A percentile compares a stretch with the other conserved stretches of the same genome.
Conservation (phyloP, 1,140 invertebrate species). For the Brachionus paranguensis region DNA sequence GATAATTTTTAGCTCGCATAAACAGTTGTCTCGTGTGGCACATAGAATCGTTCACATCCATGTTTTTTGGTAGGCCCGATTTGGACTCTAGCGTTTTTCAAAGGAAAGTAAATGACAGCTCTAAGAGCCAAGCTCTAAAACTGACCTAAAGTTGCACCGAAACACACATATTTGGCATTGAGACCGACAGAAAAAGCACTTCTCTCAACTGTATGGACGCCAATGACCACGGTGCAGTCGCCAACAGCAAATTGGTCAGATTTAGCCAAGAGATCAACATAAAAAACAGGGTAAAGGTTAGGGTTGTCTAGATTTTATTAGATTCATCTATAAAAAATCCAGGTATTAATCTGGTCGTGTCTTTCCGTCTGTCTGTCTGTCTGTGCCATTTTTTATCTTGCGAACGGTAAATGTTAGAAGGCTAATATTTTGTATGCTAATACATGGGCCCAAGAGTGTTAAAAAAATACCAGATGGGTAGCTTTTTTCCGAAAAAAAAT, state of each 20-base stretch:
- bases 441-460: too few relatives aligned
- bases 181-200: background rate
- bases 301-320: too few relatives aligned
- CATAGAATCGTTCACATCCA: background rate
- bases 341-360: too few relatives aligned
- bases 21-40: background rate
- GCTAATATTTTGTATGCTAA: too few relatives aligned
- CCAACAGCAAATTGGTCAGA: background rate
- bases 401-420: too few relatives aligned
- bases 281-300: too few relatives aligned
- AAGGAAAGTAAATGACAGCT: background rate
- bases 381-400: too few relatives aligned
- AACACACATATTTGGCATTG: background rate
- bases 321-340: too few relatives aligned
- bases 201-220: background rate
- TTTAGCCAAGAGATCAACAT: background rate
- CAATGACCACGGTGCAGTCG: background rate
- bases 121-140: background rate
- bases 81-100: background rate
- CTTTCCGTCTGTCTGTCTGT: too few relatives aligned
- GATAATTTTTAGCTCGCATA: too few relatives aligned
- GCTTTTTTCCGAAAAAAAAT: too few relatives aligned
- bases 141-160: constrained; percentile 31
- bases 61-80: constrained; percentile 25
- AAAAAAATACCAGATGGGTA: too few relatives aligned